Conservation (phyloP, 2,113 vertebrate species). For the Glaucidium brasilianum region DNA sequence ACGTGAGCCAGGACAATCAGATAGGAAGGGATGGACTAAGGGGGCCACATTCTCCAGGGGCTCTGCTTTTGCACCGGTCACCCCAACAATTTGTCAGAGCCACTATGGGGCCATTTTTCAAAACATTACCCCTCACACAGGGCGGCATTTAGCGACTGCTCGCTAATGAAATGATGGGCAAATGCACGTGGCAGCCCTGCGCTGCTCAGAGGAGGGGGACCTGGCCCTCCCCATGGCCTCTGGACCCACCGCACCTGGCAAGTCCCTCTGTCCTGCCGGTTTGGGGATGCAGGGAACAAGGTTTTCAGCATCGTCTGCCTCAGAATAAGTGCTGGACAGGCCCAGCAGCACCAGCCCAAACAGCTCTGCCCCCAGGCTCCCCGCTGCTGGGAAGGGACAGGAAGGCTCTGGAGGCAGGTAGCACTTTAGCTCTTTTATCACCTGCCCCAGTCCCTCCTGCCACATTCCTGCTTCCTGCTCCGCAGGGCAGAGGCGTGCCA, state of each 20-base stretch:
- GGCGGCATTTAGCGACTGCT: not conserved
- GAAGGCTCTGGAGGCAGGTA: conserved; percentile 37
- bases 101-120: not conserved
- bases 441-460: not conserved
- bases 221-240: not conserved
- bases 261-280: not conserved
- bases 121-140: not conserved
- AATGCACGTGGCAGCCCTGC: not conserved
- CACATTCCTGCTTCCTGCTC: conserved; percentile 40
- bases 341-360: not conserved
- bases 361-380: conserved; percentile 18
- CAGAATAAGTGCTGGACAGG: not conserved
- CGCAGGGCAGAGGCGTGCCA: conserved; percentile 38
- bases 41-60: not conserved
- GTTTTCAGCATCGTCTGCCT: not conserved
- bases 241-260: not conserved
- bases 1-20: not conserved
- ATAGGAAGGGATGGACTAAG: not conserved
- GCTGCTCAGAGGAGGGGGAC: rapidly evolving
- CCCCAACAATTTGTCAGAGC: conserved; percentile 61
- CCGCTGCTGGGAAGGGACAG: not conserved
- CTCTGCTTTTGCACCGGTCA: not conserved
- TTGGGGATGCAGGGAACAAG: not conserved
- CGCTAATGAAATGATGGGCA: not conserved
- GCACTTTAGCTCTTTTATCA: conserved; percentile 51